Evolutionary conservation across 2,797 vertebrate species (phyloP).

Genomic region (Poecilia picta): DNA sequence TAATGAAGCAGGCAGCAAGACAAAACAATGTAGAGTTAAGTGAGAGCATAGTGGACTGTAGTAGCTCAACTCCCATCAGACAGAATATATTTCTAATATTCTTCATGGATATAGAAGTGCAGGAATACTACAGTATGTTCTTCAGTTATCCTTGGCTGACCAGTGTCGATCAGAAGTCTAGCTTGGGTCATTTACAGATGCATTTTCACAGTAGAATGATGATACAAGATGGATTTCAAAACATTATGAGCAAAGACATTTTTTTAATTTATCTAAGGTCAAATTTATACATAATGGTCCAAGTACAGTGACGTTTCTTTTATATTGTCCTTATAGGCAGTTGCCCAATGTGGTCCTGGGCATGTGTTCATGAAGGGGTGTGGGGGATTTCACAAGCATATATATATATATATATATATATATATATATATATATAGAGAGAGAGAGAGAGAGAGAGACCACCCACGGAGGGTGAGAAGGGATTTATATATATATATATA

Average conservation of each 20-base stretch:
- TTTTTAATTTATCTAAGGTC: neutral
- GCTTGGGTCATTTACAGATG: neutral
- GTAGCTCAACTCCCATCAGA: conserved; percentile 10
- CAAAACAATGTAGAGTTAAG: conserved; percentile 46
- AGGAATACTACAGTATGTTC: neutral
- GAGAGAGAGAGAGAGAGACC: too few species aligned
- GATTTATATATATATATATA: too few species aligned
- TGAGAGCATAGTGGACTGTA: conserved; percentile 20
- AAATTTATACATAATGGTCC: neutral
- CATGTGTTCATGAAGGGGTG: neutral
- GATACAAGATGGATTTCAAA: neutral
- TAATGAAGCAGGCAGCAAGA: conserved; percentile 47
- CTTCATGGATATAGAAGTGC: conserved; percentile 16
- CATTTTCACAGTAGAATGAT: neutral
- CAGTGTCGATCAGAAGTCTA: neutral
- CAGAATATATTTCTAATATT: neutral
- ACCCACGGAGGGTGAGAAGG: too few species aligned
- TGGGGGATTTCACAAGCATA: neutral
- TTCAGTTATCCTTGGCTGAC: neutral
- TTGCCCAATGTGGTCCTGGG: neutral
- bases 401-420: too few species aligned
- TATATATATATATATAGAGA: too few species aligned
- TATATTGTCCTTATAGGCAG: neutral
- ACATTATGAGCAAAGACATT: neutral
- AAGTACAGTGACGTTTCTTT: neutral